Evolutionary conservation across 1,140 invertebrate species (phyloP), one percentile per base, ranked within the genome.

Genomic region (Asbolus verrucosus): DNA sequence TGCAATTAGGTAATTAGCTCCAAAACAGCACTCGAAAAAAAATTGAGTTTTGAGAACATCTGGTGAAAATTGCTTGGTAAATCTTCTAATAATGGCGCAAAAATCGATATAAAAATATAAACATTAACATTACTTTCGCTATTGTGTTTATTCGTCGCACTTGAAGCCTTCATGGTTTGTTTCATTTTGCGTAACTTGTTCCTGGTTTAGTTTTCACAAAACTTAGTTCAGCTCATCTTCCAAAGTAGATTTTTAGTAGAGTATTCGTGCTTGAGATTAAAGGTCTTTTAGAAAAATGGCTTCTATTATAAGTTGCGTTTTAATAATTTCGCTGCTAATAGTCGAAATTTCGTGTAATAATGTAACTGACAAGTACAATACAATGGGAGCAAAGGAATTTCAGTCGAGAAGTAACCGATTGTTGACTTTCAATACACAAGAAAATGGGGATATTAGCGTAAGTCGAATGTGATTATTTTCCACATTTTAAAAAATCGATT

Each of bases 391-490:
- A 15, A 11, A 50, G 1, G 36, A 14, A 5, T 75, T 76, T 65
- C 21, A 62, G 50, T 67, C 41, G 6, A 71, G 68, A 60, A 71
- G 73, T 31, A 33, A 70, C 30, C 65, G 73, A 38, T 72, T 80
- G 9, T 46, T 80, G 36, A 67, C 72, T 11, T 80, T 80, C 65
- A 75, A 77, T 65, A 73, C 75, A 0, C 67, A 74, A 9, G 71
- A 76, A 1, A 65, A 77, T 61, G 75, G 74, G n/a, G 69, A 70
- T 5, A 74, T 79, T 41, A 65, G 63, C 36, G 74, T 76, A 75
- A 70, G 69, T 69, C 41, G 9, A 18, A 18, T 46, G 61, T 69
- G 4, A 19, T 67, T 30, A 65, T 15, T 60, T 8, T 67, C 8
- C 9, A 18, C 24, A n/a, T n/a, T n/a, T 24, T 63, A 11, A 30